Evolutionary conservation across 2,888 invertebrate genomes (phyloP).

Genomic region (Helobdella robusta): DNA sequence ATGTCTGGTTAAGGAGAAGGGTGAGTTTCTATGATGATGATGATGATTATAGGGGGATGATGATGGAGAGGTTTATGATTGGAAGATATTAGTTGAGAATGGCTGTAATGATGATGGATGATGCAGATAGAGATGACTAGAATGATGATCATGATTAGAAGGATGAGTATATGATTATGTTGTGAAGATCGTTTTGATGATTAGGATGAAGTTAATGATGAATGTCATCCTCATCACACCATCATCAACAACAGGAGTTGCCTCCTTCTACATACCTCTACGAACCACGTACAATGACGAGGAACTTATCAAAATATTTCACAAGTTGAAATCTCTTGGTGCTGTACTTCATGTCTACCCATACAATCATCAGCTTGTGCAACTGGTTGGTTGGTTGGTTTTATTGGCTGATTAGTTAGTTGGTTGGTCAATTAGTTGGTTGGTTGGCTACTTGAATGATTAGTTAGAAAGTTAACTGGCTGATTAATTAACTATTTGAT

Average conservation of each 20-base stretch:
- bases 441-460: no score
- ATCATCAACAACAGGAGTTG: constrained; percentile 10
- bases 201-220: no score
- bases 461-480: no score
- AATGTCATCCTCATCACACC: no score
- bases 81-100: not conserved
- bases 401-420: no score
- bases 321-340: constrained; percentile 3
- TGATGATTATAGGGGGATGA: not conserved
- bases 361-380: not conserved
- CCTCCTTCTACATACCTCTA: not conserved
- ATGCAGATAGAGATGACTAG: not conserved
- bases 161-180: not conserved
- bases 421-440: no score
- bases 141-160: not conserved
- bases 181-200: no score
- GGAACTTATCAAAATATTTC: not conserved
- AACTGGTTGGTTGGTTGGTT: not conserved
- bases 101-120: no score
- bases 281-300: not conserved
- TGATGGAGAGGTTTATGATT: not conserved
- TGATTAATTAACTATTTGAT: no score
- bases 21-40: not conserved
- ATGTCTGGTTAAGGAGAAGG: constrained; percentile 7
- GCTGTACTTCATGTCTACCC: constrained; percentile 14